Evolutionary conservation across 2,113 vertebrate genomes (phyloP).

Genomic region (Anas platyrhynchos): DNA sequence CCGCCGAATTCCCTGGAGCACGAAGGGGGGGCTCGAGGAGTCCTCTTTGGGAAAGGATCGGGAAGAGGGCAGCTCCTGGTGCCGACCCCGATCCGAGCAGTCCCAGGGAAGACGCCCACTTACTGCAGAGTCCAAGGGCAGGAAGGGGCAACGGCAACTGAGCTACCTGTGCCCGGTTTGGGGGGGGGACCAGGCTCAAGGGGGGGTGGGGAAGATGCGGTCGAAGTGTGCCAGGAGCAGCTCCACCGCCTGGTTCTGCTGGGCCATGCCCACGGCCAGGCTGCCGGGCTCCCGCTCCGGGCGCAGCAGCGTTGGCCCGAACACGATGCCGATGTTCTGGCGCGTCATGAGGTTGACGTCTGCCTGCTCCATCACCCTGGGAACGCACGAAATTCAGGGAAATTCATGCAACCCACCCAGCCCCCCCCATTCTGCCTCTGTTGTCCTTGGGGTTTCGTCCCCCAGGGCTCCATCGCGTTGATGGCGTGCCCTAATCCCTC

Average conservation of each 20-base stretch:
- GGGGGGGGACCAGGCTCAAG: not conserved
- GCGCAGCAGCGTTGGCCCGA: constrained; percentile 90
- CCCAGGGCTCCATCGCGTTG: not conserved
- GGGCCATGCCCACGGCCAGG: constrained; percentile 84
- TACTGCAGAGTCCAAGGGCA: too few relatives aligned
- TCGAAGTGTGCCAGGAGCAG: constrained; percentile 86
- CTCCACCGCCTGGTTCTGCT: constrained; percentile 89
- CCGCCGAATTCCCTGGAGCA: too few relatives aligned
- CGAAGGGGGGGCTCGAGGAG: not conserved
- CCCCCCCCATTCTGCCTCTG: not conserved
- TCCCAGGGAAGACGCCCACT: not conserved
- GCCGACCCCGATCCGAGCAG: too few relatives aligned
- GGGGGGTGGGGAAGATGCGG: constrained; percentile 73
- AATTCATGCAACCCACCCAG: too few relatives aligned
- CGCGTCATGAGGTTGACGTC: constrained; percentile 89
- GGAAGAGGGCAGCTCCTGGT: not conserved
- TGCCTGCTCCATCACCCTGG: constrained; percentile 84
- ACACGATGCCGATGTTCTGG: constrained; percentile 95
- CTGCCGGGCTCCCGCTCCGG: constrained; percentile 84
- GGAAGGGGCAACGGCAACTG: too few relatives aligned
- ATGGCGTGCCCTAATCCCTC: not conserved
- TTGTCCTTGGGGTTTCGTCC: too few relatives aligned
- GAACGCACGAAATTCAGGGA: not conserved
- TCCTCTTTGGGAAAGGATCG: not conserved
- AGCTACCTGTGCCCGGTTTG: too few relatives aligned